Evolutionary conservation across 1,140 invertebrate species (phyloP).

Genomic region (Lepidurus packardi): DNA sequence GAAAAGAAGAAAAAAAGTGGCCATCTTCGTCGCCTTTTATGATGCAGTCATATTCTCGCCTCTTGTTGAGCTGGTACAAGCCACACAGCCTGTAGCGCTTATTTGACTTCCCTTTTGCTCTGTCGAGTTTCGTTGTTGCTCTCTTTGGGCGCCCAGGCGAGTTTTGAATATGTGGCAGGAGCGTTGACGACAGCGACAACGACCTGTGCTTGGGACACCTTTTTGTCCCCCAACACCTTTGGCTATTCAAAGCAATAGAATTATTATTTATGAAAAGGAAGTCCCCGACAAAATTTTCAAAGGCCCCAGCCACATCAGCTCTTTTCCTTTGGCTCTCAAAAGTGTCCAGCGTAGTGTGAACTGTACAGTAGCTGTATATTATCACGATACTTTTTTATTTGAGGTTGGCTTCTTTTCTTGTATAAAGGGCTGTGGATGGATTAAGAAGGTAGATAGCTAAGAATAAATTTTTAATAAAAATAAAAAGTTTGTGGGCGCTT

Average conservation of each 20-base stretch:
- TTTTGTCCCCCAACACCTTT: constrained; percentile 21
- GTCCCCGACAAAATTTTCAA: constrained; percentile 13
- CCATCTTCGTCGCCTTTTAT: neutral
- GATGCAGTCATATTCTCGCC: neutral
- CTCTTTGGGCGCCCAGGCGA: neutral
- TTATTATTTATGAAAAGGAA: constrained; percentile 12
- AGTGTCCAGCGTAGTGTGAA: constrained; percentile 18
- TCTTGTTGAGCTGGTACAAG: too few relatives aligned
- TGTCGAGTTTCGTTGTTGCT: neutral
- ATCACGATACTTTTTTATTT: neutral
- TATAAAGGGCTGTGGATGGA: too few relatives aligned
- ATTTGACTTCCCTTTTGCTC: neutral
- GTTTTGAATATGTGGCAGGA: neutral
- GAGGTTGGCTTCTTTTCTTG: neutral
- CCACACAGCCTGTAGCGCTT: too few relatives aligned
- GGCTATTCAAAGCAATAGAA: constrained; percentile 10
- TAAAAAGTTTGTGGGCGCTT: too few relatives aligned
- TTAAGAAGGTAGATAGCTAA: too few relatives aligned
- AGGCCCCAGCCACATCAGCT: neutral
- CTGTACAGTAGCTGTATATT: constrained; percentile 19
- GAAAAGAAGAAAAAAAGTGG: neutral
- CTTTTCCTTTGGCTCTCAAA: neutral
- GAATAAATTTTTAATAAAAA: too few relatives aligned
- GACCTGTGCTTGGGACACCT: neutral
- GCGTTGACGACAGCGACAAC: neutral